A percentile compares a stretch with the other conserved stretches of the same genome.
Evolutionary conservation across 2,113 vertebrate genomes (phyloP).

Genomic region (Patagioenas fasciata): DNA sequence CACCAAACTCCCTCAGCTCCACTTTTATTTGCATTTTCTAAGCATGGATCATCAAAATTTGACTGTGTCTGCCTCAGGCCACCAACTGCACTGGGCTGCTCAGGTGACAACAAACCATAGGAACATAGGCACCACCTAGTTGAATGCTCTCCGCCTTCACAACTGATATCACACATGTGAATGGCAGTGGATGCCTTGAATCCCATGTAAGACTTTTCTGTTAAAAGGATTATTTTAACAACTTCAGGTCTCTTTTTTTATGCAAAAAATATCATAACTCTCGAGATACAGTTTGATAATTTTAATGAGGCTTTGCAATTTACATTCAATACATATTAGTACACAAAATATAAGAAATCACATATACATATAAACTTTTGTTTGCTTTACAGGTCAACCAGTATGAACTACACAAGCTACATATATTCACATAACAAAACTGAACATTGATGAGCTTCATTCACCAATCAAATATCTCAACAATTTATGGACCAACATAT

Average conservation of each 20-base stretch:
- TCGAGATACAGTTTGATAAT: not conserved
- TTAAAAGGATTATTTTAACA: not conserved
- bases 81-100: not conserved
- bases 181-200: not conserved
- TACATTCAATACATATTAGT: conserved; percentile 16
- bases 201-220: not conserved
- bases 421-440: conserved; percentile 63
- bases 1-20: not conserved
- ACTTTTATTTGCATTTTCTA: not conserved
- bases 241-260: not conserved
- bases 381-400: conserved; percentile 29
- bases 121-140: not conserved
- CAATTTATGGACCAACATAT: not conserved
- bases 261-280: not conserved
- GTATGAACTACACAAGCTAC: conserved; percentile 28
- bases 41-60: not conserved
- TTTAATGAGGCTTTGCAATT: conserved; percentile 63
- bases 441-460: conserved; percentile 15
- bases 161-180: rapidly evolving
- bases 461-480: conserved; percentile 3
- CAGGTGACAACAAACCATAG: rapidly evolving
- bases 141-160: not conserved
- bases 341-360: conserved; percentile 66
- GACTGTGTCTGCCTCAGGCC: not conserved
- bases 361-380: conserved; percentile 67